These are phyloP conservation scores for Theristicus caerulescens DNA, from an alignment of 2,113 vertebrate species.

Conservation along the genomic window DNA sequence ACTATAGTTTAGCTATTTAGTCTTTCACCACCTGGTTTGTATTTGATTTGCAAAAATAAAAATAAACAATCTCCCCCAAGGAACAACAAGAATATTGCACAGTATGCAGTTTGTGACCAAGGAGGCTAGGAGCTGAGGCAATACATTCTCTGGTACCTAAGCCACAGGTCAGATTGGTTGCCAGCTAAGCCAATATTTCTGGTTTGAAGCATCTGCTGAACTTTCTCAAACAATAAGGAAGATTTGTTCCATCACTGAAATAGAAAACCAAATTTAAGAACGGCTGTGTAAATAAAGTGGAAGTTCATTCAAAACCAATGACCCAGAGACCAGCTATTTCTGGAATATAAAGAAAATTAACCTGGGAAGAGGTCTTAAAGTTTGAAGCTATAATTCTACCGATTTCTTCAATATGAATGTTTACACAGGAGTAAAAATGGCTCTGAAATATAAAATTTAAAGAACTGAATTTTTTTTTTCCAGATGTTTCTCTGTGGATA, in stretches of 20 bases:
- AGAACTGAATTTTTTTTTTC: background rate
- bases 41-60: slow-evolving; percentile 47
- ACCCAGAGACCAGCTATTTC: background rate
- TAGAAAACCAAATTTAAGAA: slow-evolving; percentile 33
- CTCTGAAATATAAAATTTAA: background rate
- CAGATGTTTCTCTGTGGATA: background rate
- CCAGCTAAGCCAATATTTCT: slow-evolving; percentile 33
- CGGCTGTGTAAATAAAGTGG: slow-evolving; percentile 56
- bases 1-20: background rate
- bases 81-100: slow-evolving; percentile 34
- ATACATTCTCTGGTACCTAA: background rate
- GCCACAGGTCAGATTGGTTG: background rate
- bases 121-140: background rate
- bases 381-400: background rate
- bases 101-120: slow-evolving; percentile 8
- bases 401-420: background rate
- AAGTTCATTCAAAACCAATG: slow-evolving; percentile 16
- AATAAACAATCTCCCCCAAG: slow-evolving; percentile 22
- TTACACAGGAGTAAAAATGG: background rate
- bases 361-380: background rate
- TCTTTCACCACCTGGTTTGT: slow-evolving; percentile 46
- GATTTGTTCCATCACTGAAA: slow-evolving; percentile 38
- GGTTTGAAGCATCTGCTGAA: slow-evolving; percentile 38
- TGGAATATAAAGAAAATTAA: slow-evolving; percentile 34
- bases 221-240: slow-evolving; percentile 32